Percentiles rank a stretch among this genome's conserved stretches.
Evolutionary conservation across 53 echinoderm and acorn worm species (phyloP).

Genomic region (Apostichopus leukothele): DNA sequence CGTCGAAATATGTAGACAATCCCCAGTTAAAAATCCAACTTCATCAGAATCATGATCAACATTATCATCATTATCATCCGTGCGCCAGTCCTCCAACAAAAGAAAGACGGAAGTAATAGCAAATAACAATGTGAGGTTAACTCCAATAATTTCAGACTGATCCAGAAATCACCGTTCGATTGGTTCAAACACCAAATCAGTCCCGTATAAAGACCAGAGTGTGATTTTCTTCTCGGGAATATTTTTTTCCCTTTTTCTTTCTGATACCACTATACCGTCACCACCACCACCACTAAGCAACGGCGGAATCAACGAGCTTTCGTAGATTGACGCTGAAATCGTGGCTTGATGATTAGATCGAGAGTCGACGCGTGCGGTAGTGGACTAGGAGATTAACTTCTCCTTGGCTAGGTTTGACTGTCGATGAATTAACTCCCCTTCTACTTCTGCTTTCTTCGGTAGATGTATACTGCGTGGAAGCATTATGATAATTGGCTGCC

Average conservation of each 20-base stretch:
- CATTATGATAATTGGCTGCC: slow-evolving; percentile 35
- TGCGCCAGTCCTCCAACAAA: too few relatives aligned
- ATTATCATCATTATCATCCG: too few relatives aligned
- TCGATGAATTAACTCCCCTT: not conserved
- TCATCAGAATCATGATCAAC: not conserved
- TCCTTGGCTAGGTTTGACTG: slow-evolving; percentile 12
- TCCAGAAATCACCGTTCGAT: not conserved
- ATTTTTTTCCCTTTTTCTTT: not conserved
- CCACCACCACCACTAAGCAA: not conserved
- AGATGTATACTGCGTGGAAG: not conserved
- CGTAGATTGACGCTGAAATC: not conserved
- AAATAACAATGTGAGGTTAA: not conserved
- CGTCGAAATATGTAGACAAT: not conserved
- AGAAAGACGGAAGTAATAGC: too few relatives aligned
- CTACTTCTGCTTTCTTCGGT: not conserved
- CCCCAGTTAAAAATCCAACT: not conserved
- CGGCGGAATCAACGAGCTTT: not conserved
- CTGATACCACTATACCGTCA: too few relatives aligned
- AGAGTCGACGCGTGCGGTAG: not conserved
- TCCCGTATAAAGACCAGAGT: not conserved
- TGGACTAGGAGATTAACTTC: slow-evolving; percentile 28
- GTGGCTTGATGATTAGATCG: not conserved
- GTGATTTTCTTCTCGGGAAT: not conserved
- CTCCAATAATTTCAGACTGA: not conserved
- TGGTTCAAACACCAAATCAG: not conserved